These are phyloP conservation scores for Bombus cullumanus DNA, from an alignment of 1,140 invertebrate genomes.

Conservation along the genomic window DNA sequence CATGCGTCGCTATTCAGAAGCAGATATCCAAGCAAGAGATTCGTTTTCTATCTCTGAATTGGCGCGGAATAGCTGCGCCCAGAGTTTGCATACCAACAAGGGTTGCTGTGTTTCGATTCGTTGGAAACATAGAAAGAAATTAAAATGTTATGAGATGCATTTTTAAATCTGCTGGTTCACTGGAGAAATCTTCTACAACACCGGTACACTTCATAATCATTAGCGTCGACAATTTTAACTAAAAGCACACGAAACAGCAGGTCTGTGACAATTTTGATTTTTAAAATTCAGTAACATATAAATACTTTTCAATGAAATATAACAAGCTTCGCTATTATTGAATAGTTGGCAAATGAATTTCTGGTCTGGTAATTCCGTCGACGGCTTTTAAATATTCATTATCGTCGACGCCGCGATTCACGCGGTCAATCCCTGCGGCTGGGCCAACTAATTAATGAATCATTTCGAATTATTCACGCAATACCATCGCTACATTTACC, in stretches of 20 bases:
- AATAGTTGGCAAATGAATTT: background rate
- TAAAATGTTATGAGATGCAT: background rate
- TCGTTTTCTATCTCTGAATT: constrained; percentile 14
- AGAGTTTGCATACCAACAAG: constrained; percentile 11
- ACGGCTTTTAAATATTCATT: background rate
- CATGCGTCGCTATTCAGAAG: constrained; percentile 27
- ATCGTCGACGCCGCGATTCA: background rate
- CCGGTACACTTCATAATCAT: too few relatives aligned
- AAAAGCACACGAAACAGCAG: too few relatives aligned
- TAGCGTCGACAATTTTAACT: too few relatives aligned
- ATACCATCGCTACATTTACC: background rate
- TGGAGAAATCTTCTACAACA: accelerated
- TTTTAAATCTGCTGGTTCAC: too few relatives aligned
- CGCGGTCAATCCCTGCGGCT: background rate
- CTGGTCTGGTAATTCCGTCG: background rate
- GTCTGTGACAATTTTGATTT: background rate
- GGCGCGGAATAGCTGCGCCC: background rate
- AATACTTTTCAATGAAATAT: background rate
- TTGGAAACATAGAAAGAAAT: background rate
- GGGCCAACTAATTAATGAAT: background rate
- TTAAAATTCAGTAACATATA: background rate
- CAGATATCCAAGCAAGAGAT: constrained; percentile 25
- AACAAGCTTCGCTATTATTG: background rate
- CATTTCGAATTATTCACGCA: background rate
- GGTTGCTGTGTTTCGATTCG: background rate